Conservation (phyloP, 1,140 invertebrate species). For the Aleiodes sp. region DNA sequence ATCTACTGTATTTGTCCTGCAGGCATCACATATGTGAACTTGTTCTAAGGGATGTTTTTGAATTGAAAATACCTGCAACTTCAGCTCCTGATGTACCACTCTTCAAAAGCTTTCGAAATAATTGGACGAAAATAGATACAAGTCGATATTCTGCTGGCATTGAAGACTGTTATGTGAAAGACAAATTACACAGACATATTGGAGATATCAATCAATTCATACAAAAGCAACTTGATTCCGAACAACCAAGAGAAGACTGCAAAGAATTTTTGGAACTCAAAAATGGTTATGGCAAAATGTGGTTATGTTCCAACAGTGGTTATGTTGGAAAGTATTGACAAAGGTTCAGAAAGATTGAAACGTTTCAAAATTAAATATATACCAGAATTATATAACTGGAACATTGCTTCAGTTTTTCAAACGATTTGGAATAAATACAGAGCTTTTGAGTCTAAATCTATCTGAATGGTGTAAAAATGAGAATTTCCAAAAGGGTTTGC, state of each 20-base stretch:
- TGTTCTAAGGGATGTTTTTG: conserved; percentile 29
- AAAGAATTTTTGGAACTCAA: conserved; percentile 53
- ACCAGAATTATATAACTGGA: too few relatives aligned
- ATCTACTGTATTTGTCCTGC: conserved; percentile 31
- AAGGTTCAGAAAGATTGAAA: too few relatives aligned
- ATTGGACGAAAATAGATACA: conserved; percentile 21
- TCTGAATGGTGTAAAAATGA: not conserved
- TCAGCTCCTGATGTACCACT: conserved; percentile 19
- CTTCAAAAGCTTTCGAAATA: conserved; percentile 33
- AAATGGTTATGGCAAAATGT: conserved; percentile 40
- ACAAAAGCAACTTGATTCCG: not conserved
- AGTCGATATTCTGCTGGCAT: not conserved
- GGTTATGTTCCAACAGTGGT: conserved; percentile 31
- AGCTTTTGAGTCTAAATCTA: conserved; percentile 22
- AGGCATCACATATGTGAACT: conserved; percentile 33
- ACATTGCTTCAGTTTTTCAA: conserved; percentile 30
- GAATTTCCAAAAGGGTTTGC: conserved; percentile 11
- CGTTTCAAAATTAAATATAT: too few relatives aligned
- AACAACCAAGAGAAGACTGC: conserved; percentile 47
- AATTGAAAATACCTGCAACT: conserved; percentile 10
- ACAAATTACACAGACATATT: not conserved
- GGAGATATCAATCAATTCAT: conserved; percentile 5
- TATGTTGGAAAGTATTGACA: too few relatives aligned
- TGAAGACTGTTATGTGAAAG: not conserved
- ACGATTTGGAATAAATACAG: conserved; percentile 26